Percentiles rank a stretch among this genome's conserved stretches.
Conservation (phyloP, 2,888 invertebrate genomes). For the Germaria angustata region DNA sequence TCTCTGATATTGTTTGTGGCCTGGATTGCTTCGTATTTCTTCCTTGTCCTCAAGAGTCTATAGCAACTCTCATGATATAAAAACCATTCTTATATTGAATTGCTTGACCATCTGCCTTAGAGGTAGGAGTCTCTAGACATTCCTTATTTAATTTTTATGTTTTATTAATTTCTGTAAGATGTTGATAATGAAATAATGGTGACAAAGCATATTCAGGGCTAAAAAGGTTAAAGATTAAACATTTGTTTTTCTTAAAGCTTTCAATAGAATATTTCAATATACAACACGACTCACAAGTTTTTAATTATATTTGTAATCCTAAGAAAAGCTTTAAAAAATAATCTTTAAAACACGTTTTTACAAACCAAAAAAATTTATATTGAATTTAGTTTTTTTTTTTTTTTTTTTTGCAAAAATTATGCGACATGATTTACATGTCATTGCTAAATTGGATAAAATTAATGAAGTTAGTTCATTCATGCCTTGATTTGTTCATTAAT, state of each 20-base stretch:
- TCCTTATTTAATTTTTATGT: too few species aligned
- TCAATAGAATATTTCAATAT: constrained; percentile 1
- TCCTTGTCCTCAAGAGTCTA: too few species aligned
- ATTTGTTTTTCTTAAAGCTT: constrained; percentile 70
- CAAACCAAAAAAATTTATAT: not conserved
- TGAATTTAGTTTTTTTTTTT: not conserved
- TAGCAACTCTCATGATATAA: too few species aligned
- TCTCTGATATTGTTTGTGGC: too few species aligned
- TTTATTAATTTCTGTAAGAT: not conserved
- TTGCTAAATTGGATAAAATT: constrained; percentile 36
- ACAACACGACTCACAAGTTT: not conserved
- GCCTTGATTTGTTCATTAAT: constrained; percentile 44
- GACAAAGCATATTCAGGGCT: constrained; percentile 76
- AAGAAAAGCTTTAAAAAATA: constrained; percentile 26
- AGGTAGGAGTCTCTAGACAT: too few species aligned
- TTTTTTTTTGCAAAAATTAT: not conserved
- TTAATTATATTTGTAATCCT: not conserved
- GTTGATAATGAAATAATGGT: constrained; percentile 60
- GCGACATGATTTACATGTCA: constrained; percentile 33
- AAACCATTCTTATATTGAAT: too few species aligned
- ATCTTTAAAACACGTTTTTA: constrained; percentile 61
- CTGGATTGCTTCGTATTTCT: too few species aligned
- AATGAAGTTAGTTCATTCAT: constrained; percentile 60
- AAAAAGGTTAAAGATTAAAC: constrained; percentile 77
- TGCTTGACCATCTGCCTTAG: too few species aligned